These are phyloP conservation scores for Drosophila lacteicornis DNA, from an alignment of 1,140 invertebrate genomes.

Conservation along the genomic window DNA sequence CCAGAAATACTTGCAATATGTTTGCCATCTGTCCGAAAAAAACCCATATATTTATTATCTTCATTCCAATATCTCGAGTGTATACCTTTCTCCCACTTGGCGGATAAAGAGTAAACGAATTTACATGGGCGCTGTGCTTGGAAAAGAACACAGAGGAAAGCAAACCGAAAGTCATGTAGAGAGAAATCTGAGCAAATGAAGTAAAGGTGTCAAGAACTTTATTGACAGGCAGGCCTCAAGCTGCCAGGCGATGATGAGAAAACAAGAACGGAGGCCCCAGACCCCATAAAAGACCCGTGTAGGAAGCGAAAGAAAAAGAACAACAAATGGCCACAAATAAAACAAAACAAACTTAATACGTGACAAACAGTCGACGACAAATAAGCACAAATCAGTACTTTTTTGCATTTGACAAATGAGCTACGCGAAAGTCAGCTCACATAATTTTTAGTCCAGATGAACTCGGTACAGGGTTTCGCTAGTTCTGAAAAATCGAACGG, in stretches of 20 bases:
- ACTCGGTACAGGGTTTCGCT: slow-evolving; percentile 1
- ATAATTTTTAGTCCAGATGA: slow-evolving; percentile 4
- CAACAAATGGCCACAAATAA: slow-evolving; percentile 11
- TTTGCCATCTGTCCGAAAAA: not conserved
- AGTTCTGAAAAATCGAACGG: slow-evolving; percentile 55
- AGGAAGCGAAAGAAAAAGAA: slow-evolving; percentile 47
- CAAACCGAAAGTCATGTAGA: slow-evolving; percentile 72
- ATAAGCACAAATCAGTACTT: slow-evolving; percentile 30
- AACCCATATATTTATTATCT: not conserved
- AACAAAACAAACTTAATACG: slow-evolving; percentile 71
- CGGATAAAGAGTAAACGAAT: slow-evolving; percentile 34
- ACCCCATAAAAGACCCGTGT: slow-evolving; percentile 11
- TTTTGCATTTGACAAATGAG: slow-evolving; percentile 75
- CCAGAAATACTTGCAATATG: not conserved
- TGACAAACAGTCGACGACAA: slow-evolving; percentile 65
- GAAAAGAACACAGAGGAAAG: slow-evolving; percentile 31
- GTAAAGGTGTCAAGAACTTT: slow-evolving; percentile 82
- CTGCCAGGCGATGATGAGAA: slow-evolving; percentile 47
- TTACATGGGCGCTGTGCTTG: slow-evolving; percentile 18
- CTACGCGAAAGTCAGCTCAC: slow-evolving; percentile 63
- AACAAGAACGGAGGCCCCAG: slow-evolving; percentile 26
- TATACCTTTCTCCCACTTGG: not conserved
- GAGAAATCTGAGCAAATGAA: slow-evolving; percentile 80
- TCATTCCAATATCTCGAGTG: slow-evolving; percentile 1
- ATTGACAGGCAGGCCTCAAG: slow-evolving; percentile 71